Percentiles rank a stretch among this genome's conserved stretches.
phyloP scores from a whole-genome alignment of 2,797 vertebrate species.

The Melanogrammus aeglefinus region DNA sequence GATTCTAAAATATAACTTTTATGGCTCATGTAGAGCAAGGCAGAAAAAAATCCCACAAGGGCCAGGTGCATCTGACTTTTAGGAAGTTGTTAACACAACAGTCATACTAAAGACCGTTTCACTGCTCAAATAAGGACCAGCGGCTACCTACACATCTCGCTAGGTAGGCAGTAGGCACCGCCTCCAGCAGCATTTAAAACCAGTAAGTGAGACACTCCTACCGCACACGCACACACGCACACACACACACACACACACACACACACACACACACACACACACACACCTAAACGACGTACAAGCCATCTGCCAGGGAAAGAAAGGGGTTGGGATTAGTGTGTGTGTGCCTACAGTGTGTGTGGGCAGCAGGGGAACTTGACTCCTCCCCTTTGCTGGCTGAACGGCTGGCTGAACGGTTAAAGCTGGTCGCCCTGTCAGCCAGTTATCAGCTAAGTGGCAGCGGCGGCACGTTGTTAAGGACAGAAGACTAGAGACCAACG shows the following conservation, averaged over 20 bases:
- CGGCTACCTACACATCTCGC: too few species aligned
- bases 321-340: constrained; percentile 58
- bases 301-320: constrained; percentile 64
- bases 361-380: constrained; percentile 35
- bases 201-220: neutral
- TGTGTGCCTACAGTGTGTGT: constrained; percentile 28
- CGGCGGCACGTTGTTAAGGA: neutral
- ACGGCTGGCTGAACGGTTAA: neutral
- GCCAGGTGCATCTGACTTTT: too few species aligned
- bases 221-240: neutral
- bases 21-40: too few species aligned
- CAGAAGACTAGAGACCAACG: neutral
- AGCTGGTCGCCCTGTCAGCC: neutral
- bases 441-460: neutral
- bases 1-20: too few species aligned
- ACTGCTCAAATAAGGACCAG: too few species aligned
- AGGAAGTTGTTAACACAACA: too few species aligned
- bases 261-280: constrained; percentile 59
- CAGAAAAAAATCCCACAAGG: too few species aligned
- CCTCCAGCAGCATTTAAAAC: too few species aligned
- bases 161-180: too few species aligned
- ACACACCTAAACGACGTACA: constrained; percentile 17
- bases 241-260: constrained; percentile 12
- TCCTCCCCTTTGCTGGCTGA: neutral
- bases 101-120: too few species aligned